Percentiles rank a stretch among this genome's conserved stretches.
Conservation (phyloP, 1,140 invertebrate genomes). For the Babylonia areolata region DNA sequence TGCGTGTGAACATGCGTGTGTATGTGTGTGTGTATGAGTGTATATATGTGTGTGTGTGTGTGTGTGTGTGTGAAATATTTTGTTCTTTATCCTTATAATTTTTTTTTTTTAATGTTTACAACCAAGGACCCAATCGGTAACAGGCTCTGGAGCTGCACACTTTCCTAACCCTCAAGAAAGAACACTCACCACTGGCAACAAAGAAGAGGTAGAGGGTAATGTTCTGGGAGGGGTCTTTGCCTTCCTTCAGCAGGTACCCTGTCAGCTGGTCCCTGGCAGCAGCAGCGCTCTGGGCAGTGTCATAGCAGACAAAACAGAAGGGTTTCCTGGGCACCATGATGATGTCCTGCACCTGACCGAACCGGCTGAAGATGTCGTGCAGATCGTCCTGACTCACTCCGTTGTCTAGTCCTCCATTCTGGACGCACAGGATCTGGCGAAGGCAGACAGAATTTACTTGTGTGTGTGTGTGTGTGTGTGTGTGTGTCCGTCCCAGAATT, state of each 20-base stretch:
- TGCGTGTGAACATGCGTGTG: too few species aligned
- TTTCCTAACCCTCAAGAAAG: not conserved
- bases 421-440: conserved; percentile 80
- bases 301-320: conserved; percentile 84
- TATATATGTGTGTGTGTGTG: too few species aligned
- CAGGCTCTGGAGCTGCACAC: too few species aligned
- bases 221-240: conserved; percentile 42
- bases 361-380: conserved; percentile 76
- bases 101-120: too few species aligned
- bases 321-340: conserved; percentile 85
- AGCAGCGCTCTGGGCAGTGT: conserved; percentile 76
- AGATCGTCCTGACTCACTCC: conserved; percentile 82
- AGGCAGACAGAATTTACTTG: conserved; percentile 18
- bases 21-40: too few species aligned
- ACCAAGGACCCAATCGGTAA: too few species aligned
- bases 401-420: conserved; percentile 86
- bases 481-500: too few species aligned
- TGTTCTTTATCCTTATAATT: too few species aligned
- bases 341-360: conserved; percentile 79
- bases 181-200: conserved; percentile 77
- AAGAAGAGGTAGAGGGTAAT: conserved; percentile 82
- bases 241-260: conserved; percentile 66
- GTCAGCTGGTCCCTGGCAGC: conserved; percentile 78
- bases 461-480: too few species aligned
- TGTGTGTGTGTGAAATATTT: too few species aligned